Evolutionary conservation across 2,113 vertebrate species (phyloP), one percentile per base, ranked within the genome.

Genomic region (Hippocampus zosterae): DNA sequence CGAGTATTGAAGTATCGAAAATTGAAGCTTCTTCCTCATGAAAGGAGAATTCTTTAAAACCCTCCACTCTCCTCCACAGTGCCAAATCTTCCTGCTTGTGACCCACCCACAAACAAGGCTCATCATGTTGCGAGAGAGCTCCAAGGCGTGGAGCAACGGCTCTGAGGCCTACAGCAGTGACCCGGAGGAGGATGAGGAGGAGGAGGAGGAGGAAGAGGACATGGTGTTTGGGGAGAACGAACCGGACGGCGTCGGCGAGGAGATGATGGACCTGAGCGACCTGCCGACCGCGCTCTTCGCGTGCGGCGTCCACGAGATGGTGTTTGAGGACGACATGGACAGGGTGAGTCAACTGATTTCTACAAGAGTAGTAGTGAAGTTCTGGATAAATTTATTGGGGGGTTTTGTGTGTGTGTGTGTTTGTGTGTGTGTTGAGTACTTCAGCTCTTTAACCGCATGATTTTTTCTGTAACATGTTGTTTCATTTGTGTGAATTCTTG

Each of bases 181-280:
- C 76, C 94, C 95, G 2, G 90, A 91, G 62, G 90, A 90, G 48
- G 88, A 87, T 1, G 87, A 96, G 65, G 87, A 90, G 46, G 91
- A 91, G 73, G 96, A 96, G 50, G 48, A 57, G 25, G 56, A 57
- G 15, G 57, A 60, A 73, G 92, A 91, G 78, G 95, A 95, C 75
- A 97, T 98, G 95, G 87, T 96, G 77, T 97, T 96, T 82, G 95
- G 94, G 18, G 95, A 97, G 84, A 94, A 92, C 62, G 93, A 96
- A 72, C 94, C 94, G 1, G 94, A 95, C 11, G 89, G 70, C 41
- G 2, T 53, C 65, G 69, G 90, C 61, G 94, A 94, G 53, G 95
- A 96, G 87, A 94, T 97, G 93, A 98, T 96, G 96, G 96, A 98
- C 87, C 88, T 98, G 41, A 98, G 95, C 40, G 94, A 96, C 82